Evolutionary conservation across 2,888 invertebrate genomes (phyloP).

Genomic region (Chymomyza procnemis): DNA sequence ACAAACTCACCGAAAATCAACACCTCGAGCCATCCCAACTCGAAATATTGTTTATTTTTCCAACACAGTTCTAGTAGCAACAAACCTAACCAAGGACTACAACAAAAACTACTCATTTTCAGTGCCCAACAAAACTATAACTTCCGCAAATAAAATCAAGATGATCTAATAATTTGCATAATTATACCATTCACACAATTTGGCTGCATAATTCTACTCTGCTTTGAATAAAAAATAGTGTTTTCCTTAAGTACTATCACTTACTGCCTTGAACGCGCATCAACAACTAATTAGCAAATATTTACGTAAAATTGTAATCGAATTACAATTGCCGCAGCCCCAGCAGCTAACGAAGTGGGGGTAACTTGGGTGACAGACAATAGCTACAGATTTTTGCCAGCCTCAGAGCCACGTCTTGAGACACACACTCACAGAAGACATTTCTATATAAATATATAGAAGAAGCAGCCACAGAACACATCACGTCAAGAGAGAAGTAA

Average conservation of each 20-base stretch:
- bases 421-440: background rate
- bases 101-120: too few relatives aligned
- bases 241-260: background rate
- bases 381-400: background rate
- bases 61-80: too few relatives aligned
- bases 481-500: constrained; percentile 48
- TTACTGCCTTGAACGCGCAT: constrained; percentile 23
- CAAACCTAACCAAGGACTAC: too few relatives aligned
- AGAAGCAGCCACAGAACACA: background rate
- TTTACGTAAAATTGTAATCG: constrained; percentile 29
- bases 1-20: too few relatives aligned
- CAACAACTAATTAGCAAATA: constrained; percentile 64
- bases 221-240: background rate
- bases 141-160: background rate
- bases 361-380: background rate
- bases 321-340: constrained; percentile 1
- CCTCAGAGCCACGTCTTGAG: background rate
- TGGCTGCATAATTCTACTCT: background rate
- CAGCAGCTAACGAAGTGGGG: background rate
- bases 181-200: background rate
- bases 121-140: too few relatives aligned
- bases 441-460: too few relatives aligned
- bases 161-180: background rate
- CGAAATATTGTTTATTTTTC: too few relatives aligned
- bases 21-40: too few relatives aligned